Conservation (phyloP, 2,113 vertebrate species). For the Eudyptes chrysolophus region DNA sequence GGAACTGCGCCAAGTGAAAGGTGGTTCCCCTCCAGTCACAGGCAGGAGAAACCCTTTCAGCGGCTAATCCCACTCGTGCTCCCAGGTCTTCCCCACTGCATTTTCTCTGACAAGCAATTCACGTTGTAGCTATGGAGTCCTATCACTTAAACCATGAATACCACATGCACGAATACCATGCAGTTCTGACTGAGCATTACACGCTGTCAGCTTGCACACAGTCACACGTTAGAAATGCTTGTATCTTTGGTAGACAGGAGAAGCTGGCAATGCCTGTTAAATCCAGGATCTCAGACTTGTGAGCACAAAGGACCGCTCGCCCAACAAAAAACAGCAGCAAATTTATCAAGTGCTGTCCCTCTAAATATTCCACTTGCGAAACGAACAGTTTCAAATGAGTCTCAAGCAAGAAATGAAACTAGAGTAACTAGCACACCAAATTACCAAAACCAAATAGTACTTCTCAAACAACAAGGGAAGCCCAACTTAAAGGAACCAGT, state of each 20-base stretch:
- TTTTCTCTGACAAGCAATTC: neutral
- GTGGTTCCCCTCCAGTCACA: neutral
- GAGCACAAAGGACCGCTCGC: neutral
- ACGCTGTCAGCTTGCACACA: neutral
- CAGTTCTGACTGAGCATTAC: neutral
- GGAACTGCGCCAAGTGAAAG: neutral
- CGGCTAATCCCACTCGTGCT: neutral
- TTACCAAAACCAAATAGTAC: neutral
- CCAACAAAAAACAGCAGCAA: neutral
- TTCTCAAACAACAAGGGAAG: neutral
- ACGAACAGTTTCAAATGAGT: neutral
- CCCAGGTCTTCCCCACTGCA: neutral
- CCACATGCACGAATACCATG: neutral
- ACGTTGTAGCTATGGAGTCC: neutral
- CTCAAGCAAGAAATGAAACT: neutral
- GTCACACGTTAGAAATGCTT: neutral
- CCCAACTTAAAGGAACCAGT: neutral
- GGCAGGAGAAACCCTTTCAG: neutral
- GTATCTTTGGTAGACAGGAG: neutral
- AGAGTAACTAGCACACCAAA: neutral
- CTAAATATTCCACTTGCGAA: neutral
- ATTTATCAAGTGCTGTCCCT: neutral
- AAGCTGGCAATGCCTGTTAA: neutral
- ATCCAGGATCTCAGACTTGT: neutral
- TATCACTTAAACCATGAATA: neutral